Evolutionary conservation across 2,113 vertebrate species (phyloP), one percentile per base, ranked within the genome.

Genomic region (Psephotus haematonotus): DNA sequence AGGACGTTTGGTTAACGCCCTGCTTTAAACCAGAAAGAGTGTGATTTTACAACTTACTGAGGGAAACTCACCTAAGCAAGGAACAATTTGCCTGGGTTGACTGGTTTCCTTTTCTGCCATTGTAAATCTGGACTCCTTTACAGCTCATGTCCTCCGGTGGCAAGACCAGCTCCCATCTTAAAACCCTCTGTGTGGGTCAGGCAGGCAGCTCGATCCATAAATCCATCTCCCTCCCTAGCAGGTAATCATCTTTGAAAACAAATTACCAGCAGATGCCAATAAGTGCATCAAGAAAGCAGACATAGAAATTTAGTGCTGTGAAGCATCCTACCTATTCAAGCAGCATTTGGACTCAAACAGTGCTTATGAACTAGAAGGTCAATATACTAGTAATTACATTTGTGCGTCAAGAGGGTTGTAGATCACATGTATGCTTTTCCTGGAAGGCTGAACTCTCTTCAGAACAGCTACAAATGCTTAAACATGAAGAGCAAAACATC

Each of bases 61-160:
- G 84, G 79, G 49, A 87, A 94, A 62, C 44, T 93, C 93, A 92
- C 74, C 91, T 96, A 67, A 79, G 57, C 31, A 76, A 87, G 76
- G 77, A 76, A 75, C 47, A 64, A 24, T 90, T 78, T 25, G 15
- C 83, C 33, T 60, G 28, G 27, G 82, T 59, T 68, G 60, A 82
- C 77, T 77, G 46, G 16, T 89, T 95, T 79, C 46, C 70, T 18
- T 77, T 89, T 82, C 63, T 65, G 3, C 44, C n/a, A 2, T 17
- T 72, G 28, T 72, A 89, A 95, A 87, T 87, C 86, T 82, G 47
- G 35, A 28, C 24, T 81, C 15, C 46, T 93, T 72, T 90, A 68
- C 68, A 93, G 64, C 31, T 69, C 11, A 5, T 53, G 72, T 90
- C 76, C 76, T 79, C 81, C 2, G 1, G 62, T 82, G 57, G 25